phyloP scores from a whole-genome alignment of 2,888 invertebrate genomes.

The Shargacucullia verbasci region DNA sequence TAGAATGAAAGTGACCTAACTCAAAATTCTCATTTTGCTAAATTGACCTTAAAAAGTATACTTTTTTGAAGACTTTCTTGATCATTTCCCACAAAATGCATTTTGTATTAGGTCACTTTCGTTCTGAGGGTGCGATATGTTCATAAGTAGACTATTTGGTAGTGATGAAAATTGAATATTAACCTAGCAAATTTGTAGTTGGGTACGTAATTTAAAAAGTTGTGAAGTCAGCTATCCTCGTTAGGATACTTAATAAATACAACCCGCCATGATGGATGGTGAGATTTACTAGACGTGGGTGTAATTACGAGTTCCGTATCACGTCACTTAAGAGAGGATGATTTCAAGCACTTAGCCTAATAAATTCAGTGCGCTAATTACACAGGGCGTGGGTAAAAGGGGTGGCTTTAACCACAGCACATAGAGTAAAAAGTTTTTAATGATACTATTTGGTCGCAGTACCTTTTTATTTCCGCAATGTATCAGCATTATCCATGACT shows the following conservation, averaged over 20 bases:
- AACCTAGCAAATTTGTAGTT: neutral
- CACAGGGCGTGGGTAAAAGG: neutral
- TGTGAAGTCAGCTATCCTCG: neutral
- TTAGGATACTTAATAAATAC: constrained; percentile 24
- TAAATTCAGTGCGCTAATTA: constrained; percentile 37
- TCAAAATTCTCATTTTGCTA: no score
- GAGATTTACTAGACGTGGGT: constrained; percentile 17
- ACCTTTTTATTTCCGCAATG: no score
- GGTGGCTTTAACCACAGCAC: neutral
- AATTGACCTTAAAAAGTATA: no score
- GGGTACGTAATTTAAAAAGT: constrained; percentile 9
- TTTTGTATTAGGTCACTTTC: no score
- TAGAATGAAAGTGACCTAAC: no score
- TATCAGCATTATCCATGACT: no score
- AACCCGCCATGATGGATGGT: constrained; percentile 37
- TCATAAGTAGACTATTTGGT: neutral
- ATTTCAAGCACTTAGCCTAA: constrained; percentile 27
- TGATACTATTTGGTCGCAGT: no score
- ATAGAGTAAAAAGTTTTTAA: constrained; percentile 2
- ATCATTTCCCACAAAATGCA: no score
- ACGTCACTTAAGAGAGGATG: constrained; percentile 14
- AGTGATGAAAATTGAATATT: neutral
- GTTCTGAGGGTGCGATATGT: no score
- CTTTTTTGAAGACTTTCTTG: no score
- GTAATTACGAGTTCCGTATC: constrained; percentile 43